Base-by-base conservation (phyloP, 2,888 invertebrate genomes). In the Cryptus viduatorius region DNA sequence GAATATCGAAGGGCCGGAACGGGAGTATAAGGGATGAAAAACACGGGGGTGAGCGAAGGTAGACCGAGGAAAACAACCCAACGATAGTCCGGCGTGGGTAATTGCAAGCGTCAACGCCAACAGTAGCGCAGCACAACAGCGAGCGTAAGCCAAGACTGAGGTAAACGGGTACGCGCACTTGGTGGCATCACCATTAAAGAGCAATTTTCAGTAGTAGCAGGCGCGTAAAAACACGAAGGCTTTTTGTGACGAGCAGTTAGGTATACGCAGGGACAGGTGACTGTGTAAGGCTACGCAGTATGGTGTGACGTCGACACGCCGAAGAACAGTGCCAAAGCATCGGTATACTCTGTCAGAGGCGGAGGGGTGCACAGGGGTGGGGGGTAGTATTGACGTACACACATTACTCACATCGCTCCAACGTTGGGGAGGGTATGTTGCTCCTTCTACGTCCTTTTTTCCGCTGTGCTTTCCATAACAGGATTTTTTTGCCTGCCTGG, bases 201-300 rank as follows among this genome's bases (percentile, higher is more conserved):
- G 86, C 82, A 85, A 87, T 87, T 87, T 87, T 83, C 86, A 80
- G 76, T 82, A 68, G 69, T 48, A 75, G 75, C 67, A 81, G 79
- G 53, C 69, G 37, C 42, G 75, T 69, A 84, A 80, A 83, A 80
- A 80, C 65, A 71, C 87, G 86, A 86, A 84, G 77, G 82, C 82
- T 88, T 88, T 89, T 89, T 88, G 88, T 72, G 73, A 83, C 83
- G 86, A 87, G 83, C 80, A 79, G 82, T 82, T 82, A 67, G 75
- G 75, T 80, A 86, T 24, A 24, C 86, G 87, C 86, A 85, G 83
- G 78, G 53, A 82, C 86, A 89, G 88, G 87, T 89, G 87, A 90
- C 86, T 87, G 89, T 86, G 84, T 87, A 89, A 89, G 86, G 86
- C 88, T 87, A 79, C 79, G 67, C 78, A 50, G 79, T 77, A 82